Conservation (phyloP, 2,797 vertebrate genomes). For the Lophius americanus region DNA sequence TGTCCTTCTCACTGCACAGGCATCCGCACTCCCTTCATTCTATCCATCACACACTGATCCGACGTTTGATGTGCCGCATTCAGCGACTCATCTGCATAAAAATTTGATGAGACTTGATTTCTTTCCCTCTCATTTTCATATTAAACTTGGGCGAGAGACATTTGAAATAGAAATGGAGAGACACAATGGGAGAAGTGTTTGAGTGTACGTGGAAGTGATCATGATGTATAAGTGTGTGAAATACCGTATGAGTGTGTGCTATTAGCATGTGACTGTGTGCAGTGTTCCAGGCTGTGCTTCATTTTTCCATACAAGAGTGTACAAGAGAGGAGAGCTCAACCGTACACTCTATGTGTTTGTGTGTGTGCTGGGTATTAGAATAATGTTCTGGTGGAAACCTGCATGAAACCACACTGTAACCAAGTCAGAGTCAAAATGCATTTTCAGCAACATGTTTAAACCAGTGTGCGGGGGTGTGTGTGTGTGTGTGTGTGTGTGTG, state of each 20-base stretch:
- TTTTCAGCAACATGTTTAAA: constrained; percentile 52
- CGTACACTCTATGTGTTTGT: constrained; percentile 15
- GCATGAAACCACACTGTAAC: constrained; percentile 53
- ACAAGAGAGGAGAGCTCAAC: constrained; percentile 32
- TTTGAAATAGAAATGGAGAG: not conserved
- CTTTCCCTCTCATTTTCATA: constrained; percentile 32
- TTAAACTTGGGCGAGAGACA: constrained; percentile 23
- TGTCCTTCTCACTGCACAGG: not conserved
- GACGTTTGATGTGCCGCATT: constrained; percentile 13
- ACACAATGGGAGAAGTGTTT: not conserved
- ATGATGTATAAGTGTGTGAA: constrained; percentile 33
- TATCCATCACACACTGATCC: constrained; percentile 3
- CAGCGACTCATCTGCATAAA: constrained; percentile 57
- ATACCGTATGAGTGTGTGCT: constrained; percentile 19
- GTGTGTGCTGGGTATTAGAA: constrained; percentile 37
- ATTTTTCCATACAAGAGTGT: constrained; percentile 52
- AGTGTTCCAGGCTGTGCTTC: constrained; percentile 10
- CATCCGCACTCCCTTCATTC: not conserved
- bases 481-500: not conserved
- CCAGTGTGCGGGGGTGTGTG: constrained; percentile 6
- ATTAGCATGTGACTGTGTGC: constrained; percentile 10
- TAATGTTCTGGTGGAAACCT: constrained; percentile 59
- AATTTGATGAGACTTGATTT: constrained; percentile 43
- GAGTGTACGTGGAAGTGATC: not conserved
- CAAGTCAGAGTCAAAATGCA: constrained; percentile 48